Evolutionary conservation across 2,797 vertebrate species (phyloP).

Genomic region (Triplophysa yarkandensis): DNA sequence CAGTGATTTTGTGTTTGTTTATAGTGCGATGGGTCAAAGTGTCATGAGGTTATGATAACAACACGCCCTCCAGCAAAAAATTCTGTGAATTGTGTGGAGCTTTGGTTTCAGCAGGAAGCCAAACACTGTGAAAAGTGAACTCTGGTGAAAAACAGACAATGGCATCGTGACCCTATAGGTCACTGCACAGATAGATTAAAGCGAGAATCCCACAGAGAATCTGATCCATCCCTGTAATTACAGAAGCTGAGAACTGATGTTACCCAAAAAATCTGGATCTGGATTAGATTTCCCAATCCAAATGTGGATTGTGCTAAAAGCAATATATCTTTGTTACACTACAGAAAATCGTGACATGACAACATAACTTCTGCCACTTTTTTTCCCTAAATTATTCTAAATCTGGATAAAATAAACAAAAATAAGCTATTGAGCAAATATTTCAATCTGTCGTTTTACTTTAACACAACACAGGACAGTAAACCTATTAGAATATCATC

Average conservation of each 20-base stretch:
- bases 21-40: conserved; percentile 53
- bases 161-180: conserved; percentile 58
- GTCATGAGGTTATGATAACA: conserved; percentile 70
- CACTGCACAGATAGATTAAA: conserved; percentile 60
- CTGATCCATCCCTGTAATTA: conserved; percentile 46
- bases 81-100: conserved; percentile 62
- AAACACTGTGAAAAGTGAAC: conserved; percentile 67
- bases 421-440: no score
- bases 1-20: conserved; percentile 7
- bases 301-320: background rate
- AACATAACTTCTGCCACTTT: background rate
- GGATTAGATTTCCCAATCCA: background rate
- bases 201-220: conserved; percentile 29
- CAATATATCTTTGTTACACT: background rate
- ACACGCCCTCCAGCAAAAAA: conserved; percentile 64
- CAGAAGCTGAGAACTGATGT: conserved; percentile 31
- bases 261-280: conserved; percentile 2
- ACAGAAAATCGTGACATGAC: background rate
- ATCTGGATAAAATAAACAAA: no score
- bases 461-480: no score
- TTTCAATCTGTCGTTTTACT: no score
- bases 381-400: no score
- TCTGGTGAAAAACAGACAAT: conserved; percentile 69
- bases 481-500: no score
- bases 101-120: conserved; percentile 65